Conservation (phyloP, 2,797 vertebrate species). For the Clangula hyemalis region DNA sequence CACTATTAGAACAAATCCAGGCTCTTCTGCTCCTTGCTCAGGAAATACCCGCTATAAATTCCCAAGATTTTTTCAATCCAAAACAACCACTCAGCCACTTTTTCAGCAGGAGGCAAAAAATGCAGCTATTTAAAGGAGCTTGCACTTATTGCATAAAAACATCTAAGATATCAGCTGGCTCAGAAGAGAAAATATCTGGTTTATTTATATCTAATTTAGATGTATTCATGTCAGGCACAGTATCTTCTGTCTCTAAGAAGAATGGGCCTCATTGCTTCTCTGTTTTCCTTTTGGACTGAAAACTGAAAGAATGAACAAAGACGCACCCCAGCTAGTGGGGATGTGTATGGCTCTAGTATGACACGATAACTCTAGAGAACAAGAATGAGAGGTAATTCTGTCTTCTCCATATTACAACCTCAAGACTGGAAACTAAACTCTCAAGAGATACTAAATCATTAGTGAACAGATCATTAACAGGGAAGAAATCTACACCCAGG, state of each 20-base stretch:
- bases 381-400: not conserved
- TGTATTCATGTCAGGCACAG: not conserved
- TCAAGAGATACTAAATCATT: slow-evolving; percentile 49
- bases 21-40: not conserved
- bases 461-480: slow-evolving; percentile 59
- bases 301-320: slow-evolving; percentile 15
- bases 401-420: not conserved
- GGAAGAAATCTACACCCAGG: slow-evolving; percentile 41
- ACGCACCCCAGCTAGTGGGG: not conserved
- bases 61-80: not conserved
- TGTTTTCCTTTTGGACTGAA: not conserved
- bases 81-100: not conserved
- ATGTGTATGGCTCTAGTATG: not conserved
- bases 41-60: not conserved
- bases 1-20: not conserved
- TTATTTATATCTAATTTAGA: not conserved
- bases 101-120: slow-evolving; percentile 24
- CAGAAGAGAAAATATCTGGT: not conserved
- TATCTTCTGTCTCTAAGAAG: not conserved
- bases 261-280: not conserved
- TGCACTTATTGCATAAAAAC: not conserved
- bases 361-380: not conserved
- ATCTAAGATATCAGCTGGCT: not conserved
- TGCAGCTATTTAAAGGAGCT: slow-evolving; percentile 9
- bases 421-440: not conserved